Evolutionary conservation across 2,113 vertebrate species (phyloP).

Genomic region (Macrotus californicus): DNA sequence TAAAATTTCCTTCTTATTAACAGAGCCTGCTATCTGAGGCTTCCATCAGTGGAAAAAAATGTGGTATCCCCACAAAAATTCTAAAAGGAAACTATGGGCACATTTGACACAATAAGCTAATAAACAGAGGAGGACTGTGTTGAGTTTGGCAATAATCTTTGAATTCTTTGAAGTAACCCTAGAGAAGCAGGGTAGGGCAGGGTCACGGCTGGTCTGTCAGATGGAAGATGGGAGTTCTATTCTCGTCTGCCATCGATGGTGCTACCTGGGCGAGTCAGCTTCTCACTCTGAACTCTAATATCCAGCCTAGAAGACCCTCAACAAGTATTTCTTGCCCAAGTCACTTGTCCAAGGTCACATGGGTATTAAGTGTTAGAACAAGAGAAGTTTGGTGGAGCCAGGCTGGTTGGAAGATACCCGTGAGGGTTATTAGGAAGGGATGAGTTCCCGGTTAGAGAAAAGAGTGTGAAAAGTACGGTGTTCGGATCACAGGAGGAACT

Average conservation of each 20-base stretch:
- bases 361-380: background rate
- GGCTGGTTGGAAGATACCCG: background rate
- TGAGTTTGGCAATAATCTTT: background rate
- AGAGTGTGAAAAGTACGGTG: background rate
- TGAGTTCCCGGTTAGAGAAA: background rate
- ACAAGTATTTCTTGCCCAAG: background rate
- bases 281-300: background rate
- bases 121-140: background rate
- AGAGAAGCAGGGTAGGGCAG: background rate
- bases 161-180: background rate
- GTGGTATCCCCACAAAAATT: background rate
- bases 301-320: background rate
- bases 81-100: background rate
- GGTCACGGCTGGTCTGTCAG: background rate
- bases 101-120: background rate
- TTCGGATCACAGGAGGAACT: background rate
- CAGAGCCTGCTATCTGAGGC: background rate
- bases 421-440: conserved; percentile 2
- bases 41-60: background rate
- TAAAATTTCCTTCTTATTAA: background rate
- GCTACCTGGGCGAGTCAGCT: background rate
- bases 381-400: background rate
- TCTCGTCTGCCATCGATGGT: background rate
- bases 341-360: background rate
- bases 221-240: background rate